phyloP scores from a whole-genome alignment of 1,140 invertebrate genomes.

The Maconellicoccus hirsutus region DNA sequence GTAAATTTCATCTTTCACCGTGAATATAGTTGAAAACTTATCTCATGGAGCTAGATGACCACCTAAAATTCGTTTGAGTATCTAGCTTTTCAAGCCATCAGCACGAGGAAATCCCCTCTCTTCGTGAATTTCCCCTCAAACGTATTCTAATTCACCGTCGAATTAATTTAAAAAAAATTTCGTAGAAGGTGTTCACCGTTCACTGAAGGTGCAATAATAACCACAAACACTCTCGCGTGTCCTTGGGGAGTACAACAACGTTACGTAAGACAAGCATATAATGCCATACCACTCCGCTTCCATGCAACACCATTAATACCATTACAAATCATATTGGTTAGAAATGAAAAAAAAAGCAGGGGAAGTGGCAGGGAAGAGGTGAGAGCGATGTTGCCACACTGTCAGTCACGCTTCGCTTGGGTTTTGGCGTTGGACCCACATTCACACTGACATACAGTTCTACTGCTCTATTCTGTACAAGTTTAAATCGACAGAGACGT shows the following conservation, averaged over 20 bases:
- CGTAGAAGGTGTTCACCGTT: constrained; percentile 11
- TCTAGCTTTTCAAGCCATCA: no score
- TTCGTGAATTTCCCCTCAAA: no score
- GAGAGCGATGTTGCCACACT: constrained; percentile 15
- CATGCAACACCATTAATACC: constrained; percentile 18
- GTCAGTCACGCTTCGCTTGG: constrained; percentile 17
- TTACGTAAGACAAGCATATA: constrained; percentile 17
- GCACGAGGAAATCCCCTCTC: no score
- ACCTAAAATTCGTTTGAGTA: no score
- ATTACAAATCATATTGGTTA: constrained; percentile 22
- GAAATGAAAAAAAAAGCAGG: constrained; percentile 14
- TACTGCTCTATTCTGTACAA: not conserved
- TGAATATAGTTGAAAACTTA: no score
- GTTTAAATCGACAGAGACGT: not conserved
- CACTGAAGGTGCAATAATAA: constrained; percentile 20
- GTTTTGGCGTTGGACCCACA: constrained; percentile 19
- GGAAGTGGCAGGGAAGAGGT: constrained; percentile 10
- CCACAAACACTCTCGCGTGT: constrained; percentile 16
- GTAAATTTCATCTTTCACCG: no score
- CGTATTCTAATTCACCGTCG: no score
- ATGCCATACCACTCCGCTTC: not conserved
- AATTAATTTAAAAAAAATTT: constrained; percentile 15
- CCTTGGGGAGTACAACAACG: constrained; percentile 20
- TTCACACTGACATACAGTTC: constrained; percentile 17
- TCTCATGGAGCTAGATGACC: no score